Conservation (phyloP, 2,888 invertebrate species). For the Parnassius mnemosyne region DNA sequence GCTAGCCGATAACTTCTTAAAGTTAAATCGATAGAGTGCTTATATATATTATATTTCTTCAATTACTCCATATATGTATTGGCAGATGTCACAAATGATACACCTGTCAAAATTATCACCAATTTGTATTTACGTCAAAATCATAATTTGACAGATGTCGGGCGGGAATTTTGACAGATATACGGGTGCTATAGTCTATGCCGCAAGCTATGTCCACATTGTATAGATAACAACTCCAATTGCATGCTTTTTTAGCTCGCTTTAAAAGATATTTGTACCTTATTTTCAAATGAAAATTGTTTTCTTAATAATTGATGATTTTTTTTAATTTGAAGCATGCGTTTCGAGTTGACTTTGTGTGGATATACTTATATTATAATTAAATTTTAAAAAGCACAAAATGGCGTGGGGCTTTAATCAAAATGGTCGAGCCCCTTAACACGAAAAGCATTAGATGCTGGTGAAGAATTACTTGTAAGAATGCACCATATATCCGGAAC, state of each 20-base stretch:
- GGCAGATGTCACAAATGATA: constrained; percentile 21
- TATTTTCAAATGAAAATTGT: neutral
- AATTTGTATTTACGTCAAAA: neutral
- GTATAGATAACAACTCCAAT: neutral
- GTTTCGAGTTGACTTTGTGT: neutral
- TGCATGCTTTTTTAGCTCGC: neutral
- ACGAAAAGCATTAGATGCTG: constrained; percentile 70
- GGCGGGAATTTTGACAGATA: constrained; percentile 24
- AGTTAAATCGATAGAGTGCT: constrained; percentile 42
- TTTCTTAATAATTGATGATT: neutral
- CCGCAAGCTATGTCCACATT: constrained; percentile 17
- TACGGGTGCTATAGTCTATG: neutral
- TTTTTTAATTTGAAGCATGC: neutral
- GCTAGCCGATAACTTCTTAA: constrained; percentile 50
- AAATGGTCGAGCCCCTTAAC: constrained; percentile 40
- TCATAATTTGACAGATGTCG: neutral
- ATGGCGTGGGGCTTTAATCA: constrained; percentile 51
- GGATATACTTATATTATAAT: constrained; percentile 22
- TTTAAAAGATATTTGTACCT: constrained; percentile 9
- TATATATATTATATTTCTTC: constrained; percentile 48
- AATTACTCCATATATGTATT: constrained; percentile 27
- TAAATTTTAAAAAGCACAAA: constrained; percentile 65
- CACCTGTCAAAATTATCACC: constrained; percentile 18
- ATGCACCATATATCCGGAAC: constrained; percentile 47
- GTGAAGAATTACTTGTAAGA: constrained; percentile 39